Evolutionary conservation across 2,113 vertebrate genomes (phyloP).

Genomic region (Melanerpes formicivorus): DNA sequence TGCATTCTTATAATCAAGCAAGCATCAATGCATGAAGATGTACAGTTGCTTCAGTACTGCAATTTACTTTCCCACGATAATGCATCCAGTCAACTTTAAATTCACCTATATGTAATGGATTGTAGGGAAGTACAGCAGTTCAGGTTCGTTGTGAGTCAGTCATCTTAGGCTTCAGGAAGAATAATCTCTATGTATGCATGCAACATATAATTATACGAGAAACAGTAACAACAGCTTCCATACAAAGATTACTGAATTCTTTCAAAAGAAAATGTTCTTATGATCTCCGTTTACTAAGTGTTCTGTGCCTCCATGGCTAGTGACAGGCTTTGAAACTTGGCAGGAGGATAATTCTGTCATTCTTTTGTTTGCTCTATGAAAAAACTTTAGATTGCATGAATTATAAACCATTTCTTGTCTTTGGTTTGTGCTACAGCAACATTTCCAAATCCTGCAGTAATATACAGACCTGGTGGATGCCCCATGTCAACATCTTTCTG

Average conservation of each 20-base stretch:
- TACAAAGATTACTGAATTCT: background rate
- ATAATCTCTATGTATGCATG: background rate
- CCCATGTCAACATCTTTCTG: background rate
- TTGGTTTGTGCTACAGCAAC: background rate
- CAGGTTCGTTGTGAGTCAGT: background rate
- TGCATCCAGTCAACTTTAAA: background rate
- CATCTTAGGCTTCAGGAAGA: background rate
- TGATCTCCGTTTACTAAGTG: background rate
- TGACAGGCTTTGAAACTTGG: background rate
- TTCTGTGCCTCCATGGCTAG: background rate
- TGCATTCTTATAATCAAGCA: background rate
- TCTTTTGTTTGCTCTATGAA: background rate
- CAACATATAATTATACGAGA: conserved; percentile 21
- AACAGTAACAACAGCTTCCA: background rate
- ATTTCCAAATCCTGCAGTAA: background rate
- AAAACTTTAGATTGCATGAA: background rate
- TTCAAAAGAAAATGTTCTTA: background rate
- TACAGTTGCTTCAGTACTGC: background rate
- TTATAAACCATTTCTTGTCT: background rate
- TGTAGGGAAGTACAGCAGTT: background rate
- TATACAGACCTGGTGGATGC: background rate
- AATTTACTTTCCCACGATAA: background rate
- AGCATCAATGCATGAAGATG: background rate
- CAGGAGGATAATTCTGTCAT: background rate
- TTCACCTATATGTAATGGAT: background rate